A percentile compares a stretch with the other conserved stretches of the same genome.
Evolutionary conservation across 2,113 vertebrate species (phyloP).

Genomic region (Glaucidium brasilianum): DNA sequence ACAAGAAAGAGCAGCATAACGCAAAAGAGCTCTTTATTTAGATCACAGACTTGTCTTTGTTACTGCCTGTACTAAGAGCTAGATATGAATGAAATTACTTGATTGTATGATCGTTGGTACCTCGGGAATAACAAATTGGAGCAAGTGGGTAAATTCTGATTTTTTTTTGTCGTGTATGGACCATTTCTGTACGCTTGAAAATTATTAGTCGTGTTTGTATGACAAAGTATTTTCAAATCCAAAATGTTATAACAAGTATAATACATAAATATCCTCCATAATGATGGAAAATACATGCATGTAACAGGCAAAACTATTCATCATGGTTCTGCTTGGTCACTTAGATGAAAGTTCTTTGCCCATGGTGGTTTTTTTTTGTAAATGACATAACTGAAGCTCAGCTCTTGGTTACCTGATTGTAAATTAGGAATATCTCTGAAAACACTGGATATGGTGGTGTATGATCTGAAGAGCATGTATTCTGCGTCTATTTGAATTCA

Average conservation of each 20-base stretch:
- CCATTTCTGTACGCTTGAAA: not conserved
- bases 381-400: not conserved
- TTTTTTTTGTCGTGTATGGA: not conserved
- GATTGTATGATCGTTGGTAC: rapidly evolving
- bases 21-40: not conserved
- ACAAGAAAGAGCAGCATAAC: not conserved
- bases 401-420: not conserved
- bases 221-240: not conserved
- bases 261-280: not conserved
- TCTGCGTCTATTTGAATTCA: not conserved
- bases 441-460: not conserved
- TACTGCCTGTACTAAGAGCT: not conserved
- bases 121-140: not conserved
- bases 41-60: not conserved
- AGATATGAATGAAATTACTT: not conserved
- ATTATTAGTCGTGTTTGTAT: not conserved
- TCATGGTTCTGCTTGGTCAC: not conserved
- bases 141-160: not conserved
- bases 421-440: not conserved
- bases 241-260: not conserved
- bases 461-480: not conserved
- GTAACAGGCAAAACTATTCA: not conserved
- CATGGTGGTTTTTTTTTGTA: not conserved
- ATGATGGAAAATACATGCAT: not conserved
- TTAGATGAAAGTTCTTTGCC: not conserved